Percentiles rank a stretch among this genome's conserved stretches.
Evolutionary conservation across 2,797 vertebrate genomes (phyloP).

Genomic region (Delichon dasypus): DNA sequence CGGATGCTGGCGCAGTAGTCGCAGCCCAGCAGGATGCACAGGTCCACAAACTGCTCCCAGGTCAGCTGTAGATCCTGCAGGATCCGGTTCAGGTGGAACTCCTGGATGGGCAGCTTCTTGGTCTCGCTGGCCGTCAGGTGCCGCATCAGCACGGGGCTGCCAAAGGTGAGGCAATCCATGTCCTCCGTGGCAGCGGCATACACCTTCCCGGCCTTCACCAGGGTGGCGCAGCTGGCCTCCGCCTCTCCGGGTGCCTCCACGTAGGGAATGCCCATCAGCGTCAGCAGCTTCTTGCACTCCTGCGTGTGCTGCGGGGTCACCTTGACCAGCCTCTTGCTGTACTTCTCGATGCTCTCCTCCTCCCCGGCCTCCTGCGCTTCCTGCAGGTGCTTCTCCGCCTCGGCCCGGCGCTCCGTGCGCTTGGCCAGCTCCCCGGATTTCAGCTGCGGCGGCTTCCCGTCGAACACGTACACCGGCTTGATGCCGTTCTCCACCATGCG

Average conservation of each 20-base stretch:
- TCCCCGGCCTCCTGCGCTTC: constrained; percentile 90
- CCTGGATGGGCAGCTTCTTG: constrained; percentile 97
- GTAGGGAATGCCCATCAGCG: constrained; percentile 93
- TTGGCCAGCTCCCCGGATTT: constrained; percentile 93
- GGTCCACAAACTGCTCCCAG: constrained; percentile 91
- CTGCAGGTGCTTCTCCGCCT: constrained; percentile 91
- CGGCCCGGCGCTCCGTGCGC: constrained; percentile 88
- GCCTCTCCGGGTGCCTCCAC: constrained; percentile 95
- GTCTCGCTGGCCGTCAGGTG: constrained; percentile 95
- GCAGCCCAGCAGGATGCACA: constrained; percentile 95
- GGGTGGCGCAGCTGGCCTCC: constrained; percentile 92
- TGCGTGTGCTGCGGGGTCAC: constrained; percentile 94
- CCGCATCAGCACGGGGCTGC: constrained; percentile 89
- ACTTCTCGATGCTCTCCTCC: constrained; percentile 90
- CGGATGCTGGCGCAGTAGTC: constrained; percentile 98
- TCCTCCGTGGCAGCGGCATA: constrained; percentile 94
- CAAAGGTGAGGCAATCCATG: constrained; percentile 97
- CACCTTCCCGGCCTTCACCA: constrained; percentile 93
- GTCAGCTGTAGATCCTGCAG: constrained; percentile 87
- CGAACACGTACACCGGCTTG: constrained; percentile 95
- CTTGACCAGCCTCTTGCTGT: constrained; percentile 92
- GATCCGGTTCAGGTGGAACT: constrained; percentile 88
- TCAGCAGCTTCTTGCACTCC: constrained; percentile 90
- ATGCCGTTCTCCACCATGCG: constrained; percentile 96
- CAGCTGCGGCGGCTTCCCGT: constrained; percentile 93